Conservation (phyloP, 2,888 invertebrate genomes). For the Habroteleia sp. region DNA sequence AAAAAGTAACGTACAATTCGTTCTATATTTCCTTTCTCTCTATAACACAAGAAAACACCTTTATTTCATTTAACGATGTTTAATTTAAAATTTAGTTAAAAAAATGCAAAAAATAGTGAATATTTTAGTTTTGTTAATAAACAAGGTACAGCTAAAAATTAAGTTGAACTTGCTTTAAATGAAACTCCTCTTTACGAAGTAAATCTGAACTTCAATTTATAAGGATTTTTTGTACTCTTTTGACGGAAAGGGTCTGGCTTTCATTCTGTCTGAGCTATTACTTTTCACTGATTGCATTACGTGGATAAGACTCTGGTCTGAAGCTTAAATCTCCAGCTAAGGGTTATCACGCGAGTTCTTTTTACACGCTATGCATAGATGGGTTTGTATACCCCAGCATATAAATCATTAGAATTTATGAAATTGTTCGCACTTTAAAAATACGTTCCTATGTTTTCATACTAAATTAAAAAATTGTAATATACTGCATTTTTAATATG, state of each 20-base stretch:
- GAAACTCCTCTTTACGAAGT: conserved; percentile 37
- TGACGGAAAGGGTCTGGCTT: conserved; percentile 48
- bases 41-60: too few species aligned
- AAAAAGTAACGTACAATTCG: too few species aligned
- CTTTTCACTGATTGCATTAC: conserved; percentile 60
- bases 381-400: conserved; percentile 23
- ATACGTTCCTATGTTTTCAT: not conserved
- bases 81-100: too few species aligned
- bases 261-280: conserved; percentile 60
- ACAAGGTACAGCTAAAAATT: conserved; percentile 6
- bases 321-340: conserved; percentile 52
- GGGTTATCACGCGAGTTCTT: conserved; percentile 60
- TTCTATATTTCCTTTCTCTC: too few species aligned
- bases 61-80: too few species aligned
- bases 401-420: conserved; percentile 46
- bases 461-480: too few species aligned
- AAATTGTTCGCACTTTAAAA: conserved; percentile 14
- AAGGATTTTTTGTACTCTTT: conserved; percentile 31
- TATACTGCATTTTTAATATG: too few species aligned
- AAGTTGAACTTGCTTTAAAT: conserved; percentile 26
- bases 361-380: conserved; percentile 53
- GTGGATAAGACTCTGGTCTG: conserved; percentile 55
- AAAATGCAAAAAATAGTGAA: not conserved
- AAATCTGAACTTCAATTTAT: conserved; percentile 45
- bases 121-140: not conserved